These are phyloP conservation scores for Orthosia gracilis DNA, from an alignment of 2,888 invertebrate species.

Conservation along the genomic window DNA sequence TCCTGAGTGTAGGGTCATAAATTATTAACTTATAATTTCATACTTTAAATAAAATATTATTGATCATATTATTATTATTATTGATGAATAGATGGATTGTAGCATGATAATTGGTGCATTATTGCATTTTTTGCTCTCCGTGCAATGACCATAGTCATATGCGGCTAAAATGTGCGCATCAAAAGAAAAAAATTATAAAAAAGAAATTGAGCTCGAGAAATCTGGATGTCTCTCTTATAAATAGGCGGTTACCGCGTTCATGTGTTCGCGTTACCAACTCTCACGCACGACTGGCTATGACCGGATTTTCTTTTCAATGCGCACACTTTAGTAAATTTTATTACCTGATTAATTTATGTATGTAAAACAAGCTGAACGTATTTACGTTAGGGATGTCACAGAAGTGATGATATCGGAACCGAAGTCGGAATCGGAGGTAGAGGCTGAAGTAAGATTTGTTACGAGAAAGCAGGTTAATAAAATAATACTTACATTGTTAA, in stretches of 20 bases:
- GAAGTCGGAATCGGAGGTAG: too few species aligned
- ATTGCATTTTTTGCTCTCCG: neutral
- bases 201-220: neutral
- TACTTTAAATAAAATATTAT: neutral
- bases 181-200: slow-evolving; percentile 20
- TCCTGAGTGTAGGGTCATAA: neutral
- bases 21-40: neutral
- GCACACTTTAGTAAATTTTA: slow-evolving; percentile 1
- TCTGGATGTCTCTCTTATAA: neutral
- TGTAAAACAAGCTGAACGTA: neutral
- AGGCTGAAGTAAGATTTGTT: too few species aligned
- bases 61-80: slow-evolving; percentile 7
- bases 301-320: slow-evolving; percentile 3
- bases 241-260: neutral
- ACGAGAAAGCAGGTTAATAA: too few species aligned
- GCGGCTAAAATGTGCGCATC: slow-evolving; percentile 12
- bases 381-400: neutral
- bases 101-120: neutral
- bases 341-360: neutral
- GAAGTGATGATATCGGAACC: too few species aligned
- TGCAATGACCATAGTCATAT: neutral
- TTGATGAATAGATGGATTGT: slow-evolving; percentile 1
- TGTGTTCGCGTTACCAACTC: neutral
- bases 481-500: too few species aligned
- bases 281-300: neutral